Conservation (phyloP, 2,113 vertebrate genomes). For the Muntiacus muntjak region DNA sequence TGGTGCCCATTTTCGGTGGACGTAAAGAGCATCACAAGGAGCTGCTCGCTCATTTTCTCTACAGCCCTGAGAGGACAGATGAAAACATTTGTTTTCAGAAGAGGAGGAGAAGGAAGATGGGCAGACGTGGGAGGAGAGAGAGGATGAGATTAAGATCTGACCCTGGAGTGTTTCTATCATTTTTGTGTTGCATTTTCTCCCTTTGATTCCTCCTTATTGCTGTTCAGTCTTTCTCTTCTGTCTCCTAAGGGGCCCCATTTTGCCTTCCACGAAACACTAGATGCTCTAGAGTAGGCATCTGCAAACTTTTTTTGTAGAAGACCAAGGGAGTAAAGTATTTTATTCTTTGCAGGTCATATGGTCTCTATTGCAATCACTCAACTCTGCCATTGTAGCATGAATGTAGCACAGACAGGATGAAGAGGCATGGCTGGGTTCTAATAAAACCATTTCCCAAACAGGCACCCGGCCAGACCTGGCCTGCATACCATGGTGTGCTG, state of each 20-base stretch:
- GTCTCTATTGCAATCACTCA: not conserved
- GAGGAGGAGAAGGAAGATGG: rapidly evolving
- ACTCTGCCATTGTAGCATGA: rapidly evolving
- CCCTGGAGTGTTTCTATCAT: rapidly evolving
- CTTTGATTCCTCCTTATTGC: not conserved
- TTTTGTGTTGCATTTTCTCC: not conserved
- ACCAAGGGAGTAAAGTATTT: not conserved
- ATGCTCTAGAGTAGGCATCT: not conserved
- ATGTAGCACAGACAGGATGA: rapidly evolving
- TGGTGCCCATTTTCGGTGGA: not conserved
- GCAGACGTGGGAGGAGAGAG: not conserved
- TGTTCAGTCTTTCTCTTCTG: not conserved
- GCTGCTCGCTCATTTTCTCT: not conserved
- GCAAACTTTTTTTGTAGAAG: not conserved
- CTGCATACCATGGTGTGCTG: not conserved
- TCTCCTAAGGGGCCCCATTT: not conserved
- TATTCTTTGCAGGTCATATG: rapidly evolving
- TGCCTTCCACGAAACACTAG: not conserved
- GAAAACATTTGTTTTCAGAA: not conserved
- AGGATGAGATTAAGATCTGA: not conserved
- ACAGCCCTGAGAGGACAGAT: not conserved
- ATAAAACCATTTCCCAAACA: not conserved
- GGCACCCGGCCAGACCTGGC: not conserved
- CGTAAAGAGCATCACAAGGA: no score
- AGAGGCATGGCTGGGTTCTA: not conserved